Conservation (phyloP, 2,113 vertebrate genomes). For the Anseranas semipalmata region DNA sequence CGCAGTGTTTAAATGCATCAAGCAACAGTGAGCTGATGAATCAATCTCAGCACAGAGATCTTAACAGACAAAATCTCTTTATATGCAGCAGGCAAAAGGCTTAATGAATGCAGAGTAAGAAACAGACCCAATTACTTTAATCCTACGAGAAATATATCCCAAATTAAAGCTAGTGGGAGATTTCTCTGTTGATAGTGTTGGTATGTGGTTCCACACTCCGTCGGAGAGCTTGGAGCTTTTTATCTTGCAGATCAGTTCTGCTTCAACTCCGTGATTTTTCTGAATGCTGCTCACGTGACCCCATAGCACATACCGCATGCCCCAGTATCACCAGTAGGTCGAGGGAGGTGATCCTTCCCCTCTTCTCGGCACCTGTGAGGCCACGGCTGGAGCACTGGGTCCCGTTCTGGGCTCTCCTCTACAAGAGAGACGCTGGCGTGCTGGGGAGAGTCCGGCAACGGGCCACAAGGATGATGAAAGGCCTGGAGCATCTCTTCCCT, state of each 20-base stretch:
- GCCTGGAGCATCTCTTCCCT: too few relatives aligned
- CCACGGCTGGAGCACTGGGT: neutral
- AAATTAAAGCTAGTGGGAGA: neutral
- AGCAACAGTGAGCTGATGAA: conserved; percentile 32
- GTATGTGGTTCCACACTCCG: neutral
- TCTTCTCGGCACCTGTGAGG: neutral
- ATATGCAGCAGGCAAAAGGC: neutral
- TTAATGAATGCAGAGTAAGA: conserved; percentile 12
- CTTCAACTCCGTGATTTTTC: neutral
- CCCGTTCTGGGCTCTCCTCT: neutral
- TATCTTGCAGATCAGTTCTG: neutral
- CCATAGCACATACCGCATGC: neutral
- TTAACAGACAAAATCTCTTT: conserved; percentile 24
- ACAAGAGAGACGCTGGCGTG: neutral
- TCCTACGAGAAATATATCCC: neutral
- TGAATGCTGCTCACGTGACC: neutral
- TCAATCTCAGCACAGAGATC: neutral
- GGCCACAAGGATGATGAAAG: too few relatives aligned
- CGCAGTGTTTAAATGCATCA: too few relatives aligned
- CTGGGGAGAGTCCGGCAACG: neutral
- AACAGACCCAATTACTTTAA: neutral
- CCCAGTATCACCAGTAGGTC: neutral
- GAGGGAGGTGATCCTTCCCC: neutral
- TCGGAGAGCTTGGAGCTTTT: neutral
- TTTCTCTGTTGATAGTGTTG: neutral